Base-by-base conservation (phyloP, 37 sponge, comb jelly and placozoan genomes). In the Cliona cf. orientalis region DNA sequence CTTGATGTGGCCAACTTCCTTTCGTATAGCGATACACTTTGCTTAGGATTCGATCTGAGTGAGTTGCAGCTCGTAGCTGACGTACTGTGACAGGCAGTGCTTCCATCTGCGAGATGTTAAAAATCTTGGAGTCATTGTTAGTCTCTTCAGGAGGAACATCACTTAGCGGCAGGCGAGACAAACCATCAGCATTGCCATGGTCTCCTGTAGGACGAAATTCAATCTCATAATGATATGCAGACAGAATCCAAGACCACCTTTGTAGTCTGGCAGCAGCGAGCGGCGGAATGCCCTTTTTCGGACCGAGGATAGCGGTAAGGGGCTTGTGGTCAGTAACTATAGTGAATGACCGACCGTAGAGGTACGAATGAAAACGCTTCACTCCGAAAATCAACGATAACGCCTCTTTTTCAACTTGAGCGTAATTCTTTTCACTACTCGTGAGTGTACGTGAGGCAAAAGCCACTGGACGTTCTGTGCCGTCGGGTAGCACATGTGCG, bases 401-500 rank as follows among this genome's bases (percentile, higher is more conserved):
- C 14, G 57, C 84, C 66, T 83, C 84, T 44, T 73, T 83, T 32
- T 83, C 75, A 2, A 83, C 23, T 35, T 83, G 84, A 1, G 64
- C 19, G 40, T 83, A 72, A 28, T 70, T 70, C 44, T 28, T 57
- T 34, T 81, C 64, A 57, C 46, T 25, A 25, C n/a, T 1, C 2
- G 66, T 17, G 23, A 83, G 62, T 33, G 67, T 61, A 14, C 75
- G 44, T n/a, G 80, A 64, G 25, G 38, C 78, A 29, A 26, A 76
- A 31, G 38, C 53, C 42, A 61, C 62, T 17, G 74, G 74, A 3
- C 33, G 58, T 26, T 73, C 75, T 23, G 41, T 34, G 3, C 66
- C 68, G 66, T 83, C 75, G 2, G 67, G 57, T 2, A 75, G 3
- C 3, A 46, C 44, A 41, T 75, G 85, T 31, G 84, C 74, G n/a